Evolutionary conservation across 1,140 invertebrate species (phyloP).

Genomic region (Drosophila aff.): DNA sequence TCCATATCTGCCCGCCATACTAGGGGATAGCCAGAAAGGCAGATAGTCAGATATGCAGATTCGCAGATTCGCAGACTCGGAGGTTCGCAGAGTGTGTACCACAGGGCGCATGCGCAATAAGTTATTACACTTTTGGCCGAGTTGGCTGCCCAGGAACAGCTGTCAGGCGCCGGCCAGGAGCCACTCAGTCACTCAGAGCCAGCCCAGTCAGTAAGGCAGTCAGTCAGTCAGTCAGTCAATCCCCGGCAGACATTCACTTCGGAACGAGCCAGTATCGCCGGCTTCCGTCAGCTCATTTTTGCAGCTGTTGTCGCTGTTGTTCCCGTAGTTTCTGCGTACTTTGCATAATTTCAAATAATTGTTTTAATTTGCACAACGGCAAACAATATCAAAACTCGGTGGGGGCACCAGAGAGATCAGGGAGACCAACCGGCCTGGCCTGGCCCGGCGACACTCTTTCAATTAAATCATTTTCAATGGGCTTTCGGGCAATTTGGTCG

Average conservation of each 20-base stretch:
- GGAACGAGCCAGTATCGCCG: conserved; percentile 32
- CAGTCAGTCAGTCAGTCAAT: conserved; percentile 45
- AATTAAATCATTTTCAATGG: conserved; percentile 70
- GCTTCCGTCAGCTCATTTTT: conserved; percentile 75
- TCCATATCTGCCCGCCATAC: conserved; percentile 29
- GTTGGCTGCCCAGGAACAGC: conserved; percentile 35
- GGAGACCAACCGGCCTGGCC: conserved; percentile 41
- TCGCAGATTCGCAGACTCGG: conserved; percentile 20
- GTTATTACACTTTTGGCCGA: conserved; percentile 43
- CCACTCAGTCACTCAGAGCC: conserved; percentile 38
- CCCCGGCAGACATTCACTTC: conserved; percentile 54
- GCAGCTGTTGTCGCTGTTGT: conserved; percentile 66
- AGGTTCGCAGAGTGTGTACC: conserved; percentile 10
- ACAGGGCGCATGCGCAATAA: conserved; percentile 56
- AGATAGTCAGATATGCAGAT: conserved; percentile 32
- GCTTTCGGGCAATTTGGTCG: conserved; percentile 45
- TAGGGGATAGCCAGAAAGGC: conserved; percentile 18
- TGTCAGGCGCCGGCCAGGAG: conserved; percentile 34
- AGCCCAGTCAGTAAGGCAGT: conserved; percentile 35
- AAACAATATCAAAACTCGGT: conserved; percentile 64
- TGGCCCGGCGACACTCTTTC: conserved; percentile 62
- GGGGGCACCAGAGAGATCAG: conserved; percentile 23
- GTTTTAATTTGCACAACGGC: conserved; percentile 77
- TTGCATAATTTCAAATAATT: conserved; percentile 81
- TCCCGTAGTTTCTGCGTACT: conserved; percentile 67